Evolutionary conservation across 2,888 invertebrate species (phyloP), one percentile per base, ranked within the genome.

Genomic region (Tortricodes alternella): DNA sequence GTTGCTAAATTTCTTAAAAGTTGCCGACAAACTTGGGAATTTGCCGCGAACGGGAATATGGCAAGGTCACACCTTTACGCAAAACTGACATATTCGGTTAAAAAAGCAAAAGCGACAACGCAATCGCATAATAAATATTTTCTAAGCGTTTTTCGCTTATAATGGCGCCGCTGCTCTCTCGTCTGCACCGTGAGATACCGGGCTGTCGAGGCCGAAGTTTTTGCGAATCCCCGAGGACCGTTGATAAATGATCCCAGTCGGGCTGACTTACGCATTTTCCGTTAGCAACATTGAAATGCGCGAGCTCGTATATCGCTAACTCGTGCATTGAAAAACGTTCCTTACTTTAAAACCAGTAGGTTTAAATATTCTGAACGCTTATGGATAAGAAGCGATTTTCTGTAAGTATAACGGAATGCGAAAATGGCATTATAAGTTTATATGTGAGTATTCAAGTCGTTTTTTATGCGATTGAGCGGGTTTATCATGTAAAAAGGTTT

Each of bases 201-300:
- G 19, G 16, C 48, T 35, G 48, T 53, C 55, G 29, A n/a, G n/a
- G 13, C 43, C 48, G 24, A 53, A 43, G 13, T 49, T 48, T 48
- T 37, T 37, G 44, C 44, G 44, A 44, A 43, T 41, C 51, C 16
- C 53, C 44, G 32, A 11, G 48, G 37, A 41, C 18, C 27, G 19
- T 39, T 55, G 55, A 55, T 55, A 49, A 55, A 55, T 49, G 55
- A 55, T 49, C 48, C 29, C 48, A 23, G 24, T 19, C 48, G 15
- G 41, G 48, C 55, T 55, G 55, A 55, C 48, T 49, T 55, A 55
- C 55, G 55, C 48, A 55, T 55, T 49, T 43, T 55, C 27, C 48
- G 46, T 53, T 27, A 11, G 23, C 24, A 19, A 19, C 0, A 13
- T 24, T 41, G 7, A 9, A 38, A 32, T 23, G 15, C 13, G 24